A percentile compares a stretch with the other conserved stretches of the same genome.
Evolutionary conservation across 2,888 invertebrate genomes (phyloP).

Genomic region (Ischnura elegans): DNA sequence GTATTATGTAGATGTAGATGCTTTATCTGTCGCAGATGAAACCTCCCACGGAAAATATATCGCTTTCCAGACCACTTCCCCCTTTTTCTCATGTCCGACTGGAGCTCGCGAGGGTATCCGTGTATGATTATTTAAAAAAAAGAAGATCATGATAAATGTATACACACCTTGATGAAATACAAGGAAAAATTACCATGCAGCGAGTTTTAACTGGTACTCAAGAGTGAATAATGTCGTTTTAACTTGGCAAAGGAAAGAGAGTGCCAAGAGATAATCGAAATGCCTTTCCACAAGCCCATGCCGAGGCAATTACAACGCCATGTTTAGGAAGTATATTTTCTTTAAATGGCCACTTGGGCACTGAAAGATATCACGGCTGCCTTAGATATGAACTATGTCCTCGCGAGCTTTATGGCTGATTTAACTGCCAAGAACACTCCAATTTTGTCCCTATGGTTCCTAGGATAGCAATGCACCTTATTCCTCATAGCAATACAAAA

Average conservation of each 20-base stretch:
- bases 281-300: background rate
- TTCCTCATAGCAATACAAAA: too few relatives aligned
- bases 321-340: background rate
- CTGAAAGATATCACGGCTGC: background rate
- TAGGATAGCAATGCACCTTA: too few relatives aligned
- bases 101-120: background rate
- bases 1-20: too few relatives aligned
- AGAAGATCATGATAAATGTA: background rate
- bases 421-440: background rate
- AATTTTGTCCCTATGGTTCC: background rate
- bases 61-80: background rate
- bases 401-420: background rate
- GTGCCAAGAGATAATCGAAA: background rate
- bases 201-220: background rate
- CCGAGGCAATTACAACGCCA: background rate
- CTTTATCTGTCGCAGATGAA: background rate
- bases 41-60: background rate
- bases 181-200: background rate
- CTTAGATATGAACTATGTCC: too few relatives aligned
- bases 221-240: background rate
- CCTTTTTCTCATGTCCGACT: background rate
- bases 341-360: background rate
- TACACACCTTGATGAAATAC: background rate
- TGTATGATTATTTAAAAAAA: background rate
- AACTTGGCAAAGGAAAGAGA: background rate